A percentile compares a stretch with the other conserved stretches of the same genome.
These are phyloP conservation scores for Ellobius talpinus DNA, from an alignment of 2,113 vertebrate species.

Conservation along the genomic window DNA sequence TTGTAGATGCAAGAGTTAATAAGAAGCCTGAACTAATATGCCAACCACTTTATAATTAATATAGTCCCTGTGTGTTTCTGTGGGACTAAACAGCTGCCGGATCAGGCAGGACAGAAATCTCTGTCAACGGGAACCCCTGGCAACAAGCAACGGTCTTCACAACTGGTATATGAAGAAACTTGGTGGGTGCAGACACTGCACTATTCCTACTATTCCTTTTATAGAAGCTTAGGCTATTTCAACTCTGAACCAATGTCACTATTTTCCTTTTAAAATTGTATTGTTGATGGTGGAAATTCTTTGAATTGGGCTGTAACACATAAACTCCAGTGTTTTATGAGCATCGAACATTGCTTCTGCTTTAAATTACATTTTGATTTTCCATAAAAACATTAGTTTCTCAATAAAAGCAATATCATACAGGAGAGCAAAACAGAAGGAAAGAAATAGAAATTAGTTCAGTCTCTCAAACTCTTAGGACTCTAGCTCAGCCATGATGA, in stretches of 20 bases:
- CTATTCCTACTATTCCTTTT: background rate
- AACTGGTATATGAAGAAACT: rapidly evolving
- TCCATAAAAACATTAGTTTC: background rate
- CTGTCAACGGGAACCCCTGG: too few species aligned
- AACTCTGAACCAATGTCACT: background rate
- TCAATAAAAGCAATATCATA: background rate
- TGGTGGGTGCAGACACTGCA: background rate
- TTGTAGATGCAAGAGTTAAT: too few species aligned
- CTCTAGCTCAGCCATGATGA: too few species aligned
- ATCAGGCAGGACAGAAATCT: too few species aligned
- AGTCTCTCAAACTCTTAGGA: background rate
- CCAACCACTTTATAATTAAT: too few species aligned
- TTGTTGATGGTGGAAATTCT: background rate
- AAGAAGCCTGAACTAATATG: too few species aligned
- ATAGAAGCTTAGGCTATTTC: background rate
- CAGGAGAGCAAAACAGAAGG: background rate
- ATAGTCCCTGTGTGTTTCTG: too few species aligned
- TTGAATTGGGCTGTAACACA: slow-evolving; percentile 21
- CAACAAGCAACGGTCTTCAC: background rate
- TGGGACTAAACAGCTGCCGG: too few species aligned
- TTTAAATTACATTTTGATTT: background rate
- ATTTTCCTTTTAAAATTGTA: background rate
- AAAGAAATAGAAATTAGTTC: background rate
- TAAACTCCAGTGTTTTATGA: background rate
- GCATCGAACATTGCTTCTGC: background rate